phyloP scores from a whole-genome alignment of 2,888 invertebrate species.

The Dascillus cervinus region DNA sequence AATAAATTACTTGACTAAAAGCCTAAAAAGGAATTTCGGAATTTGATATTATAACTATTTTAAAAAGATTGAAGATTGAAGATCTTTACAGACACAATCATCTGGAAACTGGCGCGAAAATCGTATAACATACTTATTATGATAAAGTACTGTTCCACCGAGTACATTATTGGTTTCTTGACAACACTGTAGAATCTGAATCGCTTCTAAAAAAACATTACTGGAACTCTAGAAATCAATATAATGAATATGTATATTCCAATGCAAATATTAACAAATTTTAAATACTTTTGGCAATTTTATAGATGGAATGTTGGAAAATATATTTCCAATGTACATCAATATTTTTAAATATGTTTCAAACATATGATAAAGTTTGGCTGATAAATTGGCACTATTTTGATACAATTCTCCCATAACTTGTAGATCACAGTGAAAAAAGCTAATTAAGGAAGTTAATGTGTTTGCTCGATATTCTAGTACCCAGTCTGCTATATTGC shows the following conservation, averaged over 20 bases:
- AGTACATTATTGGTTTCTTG: constrained; percentile 71
- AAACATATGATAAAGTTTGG: constrained; percentile 77
- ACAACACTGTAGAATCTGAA: constrained; percentile 72
- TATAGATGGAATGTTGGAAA: constrained; percentile 74
- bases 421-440: constrained; percentile 80
- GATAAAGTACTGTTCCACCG: constrained; percentile 79
- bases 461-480: constrained; percentile 70
- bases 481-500: constrained; percentile 76
- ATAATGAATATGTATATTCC: not conserved
- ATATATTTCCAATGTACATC: constrained; percentile 75
- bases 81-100: not conserved
- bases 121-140: constrained; percentile 62
- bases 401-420: constrained; percentile 51
- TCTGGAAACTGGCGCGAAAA: not conserved
- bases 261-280: not conserved
- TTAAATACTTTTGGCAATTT: constrained; percentile 67
- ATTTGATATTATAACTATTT: too few species aligned
- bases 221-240: constrained; percentile 64
- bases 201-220: constrained; percentile 78
- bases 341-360: constrained; percentile 84
- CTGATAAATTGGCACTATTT: constrained; percentile 52
- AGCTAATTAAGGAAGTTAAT: constrained; percentile 67
- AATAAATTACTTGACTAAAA: constrained; percentile 1
- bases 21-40: too few species aligned
- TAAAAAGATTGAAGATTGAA: not conserved